Evolutionary conservation across 2,113 vertebrate species (phyloP), one percentile per base, ranked within the genome.

Genomic region (Neotoma lepida): DNA sequence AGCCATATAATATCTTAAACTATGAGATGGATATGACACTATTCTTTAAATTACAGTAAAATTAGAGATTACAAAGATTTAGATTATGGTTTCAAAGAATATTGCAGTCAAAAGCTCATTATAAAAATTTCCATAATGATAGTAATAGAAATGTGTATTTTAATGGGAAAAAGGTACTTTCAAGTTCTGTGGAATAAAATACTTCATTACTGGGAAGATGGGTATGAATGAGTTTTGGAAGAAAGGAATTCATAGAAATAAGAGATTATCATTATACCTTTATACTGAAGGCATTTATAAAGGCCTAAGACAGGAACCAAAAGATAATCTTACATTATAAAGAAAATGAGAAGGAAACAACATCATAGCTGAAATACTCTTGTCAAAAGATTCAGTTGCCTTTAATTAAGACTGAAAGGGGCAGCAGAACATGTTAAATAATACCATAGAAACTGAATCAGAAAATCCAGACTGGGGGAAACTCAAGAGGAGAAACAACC

Each of bases 91-190:
- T 54, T 89, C 63, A 54, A 89, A 94, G 89, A 84, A 89, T 81
- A 51, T 35, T 35, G 30, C 33, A 88, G 81, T 64, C 44, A 77
- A 86, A 86, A 76, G 63, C 24, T 24, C 66, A 88, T 13, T 64
- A 51, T 14, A 89, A 89, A 93, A 73, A 33, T 54, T n/a, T 82
- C 76, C 49, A 68, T 89, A 64, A 35, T 84, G 78, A 33, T 85
- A 46, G 56, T 89, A 82, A 54, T 61, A 76, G 46, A 76, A 93
- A 56, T 28, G 15, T 41, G 22, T 54, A 84, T 74, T 82, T 94
- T 89, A 74, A 51, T 84, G 56, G 84, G 54, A 35, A 33, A 88
- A 74, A 73, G 61, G 35, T 94, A 89, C 58, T 74, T 84, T 89
- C 82, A 49, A 74, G 61, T 66, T 89, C 46, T 20, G 33, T 74